Conservation (phyloP, 2,797 vertebrate species). For the Channallabes apus region DNA sequence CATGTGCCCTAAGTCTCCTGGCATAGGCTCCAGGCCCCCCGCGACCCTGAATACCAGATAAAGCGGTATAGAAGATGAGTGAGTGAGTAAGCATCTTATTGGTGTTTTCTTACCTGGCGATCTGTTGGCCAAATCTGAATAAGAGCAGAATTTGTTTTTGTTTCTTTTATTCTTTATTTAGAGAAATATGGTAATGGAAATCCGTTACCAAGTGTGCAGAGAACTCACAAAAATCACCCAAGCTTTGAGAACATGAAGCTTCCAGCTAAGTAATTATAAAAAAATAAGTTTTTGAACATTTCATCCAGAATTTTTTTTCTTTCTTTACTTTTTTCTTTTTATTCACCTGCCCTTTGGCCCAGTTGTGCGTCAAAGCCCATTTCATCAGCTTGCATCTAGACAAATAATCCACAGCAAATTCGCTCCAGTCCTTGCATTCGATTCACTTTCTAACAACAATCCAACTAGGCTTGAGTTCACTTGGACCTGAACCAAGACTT, state of each 20-base stretch:
- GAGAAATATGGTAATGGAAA: background rate
- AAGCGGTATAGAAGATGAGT: too few species aligned
- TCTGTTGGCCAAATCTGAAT: background rate
- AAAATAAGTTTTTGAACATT: background rate
- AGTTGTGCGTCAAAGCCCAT: background rate
- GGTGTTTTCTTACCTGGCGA: background rate
- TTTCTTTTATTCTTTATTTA: background rate
- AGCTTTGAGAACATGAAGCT: background rate
- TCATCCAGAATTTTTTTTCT: background rate
- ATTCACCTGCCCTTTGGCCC: background rate
- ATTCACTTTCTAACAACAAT: conserved; percentile 13
- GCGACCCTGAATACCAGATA: too few species aligned
- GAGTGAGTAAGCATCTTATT: background rate
- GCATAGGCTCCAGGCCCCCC: too few species aligned
- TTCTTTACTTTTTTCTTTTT: background rate
- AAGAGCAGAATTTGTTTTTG: background rate
- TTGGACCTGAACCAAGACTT: conserved; percentile 43
- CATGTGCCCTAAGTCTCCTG: too few species aligned
- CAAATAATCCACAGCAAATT: background rate
- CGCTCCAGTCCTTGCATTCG: background rate
- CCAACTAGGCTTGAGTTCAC: background rate
- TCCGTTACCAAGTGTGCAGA: background rate
- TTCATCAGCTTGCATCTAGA: background rate
- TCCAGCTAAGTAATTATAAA: background rate
- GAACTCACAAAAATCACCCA: background rate